These are phyloP conservation scores for Bovichtus diacanthus DNA, from an alignment of 2,797 vertebrate genomes.

Conservation along the genomic window DNA sequence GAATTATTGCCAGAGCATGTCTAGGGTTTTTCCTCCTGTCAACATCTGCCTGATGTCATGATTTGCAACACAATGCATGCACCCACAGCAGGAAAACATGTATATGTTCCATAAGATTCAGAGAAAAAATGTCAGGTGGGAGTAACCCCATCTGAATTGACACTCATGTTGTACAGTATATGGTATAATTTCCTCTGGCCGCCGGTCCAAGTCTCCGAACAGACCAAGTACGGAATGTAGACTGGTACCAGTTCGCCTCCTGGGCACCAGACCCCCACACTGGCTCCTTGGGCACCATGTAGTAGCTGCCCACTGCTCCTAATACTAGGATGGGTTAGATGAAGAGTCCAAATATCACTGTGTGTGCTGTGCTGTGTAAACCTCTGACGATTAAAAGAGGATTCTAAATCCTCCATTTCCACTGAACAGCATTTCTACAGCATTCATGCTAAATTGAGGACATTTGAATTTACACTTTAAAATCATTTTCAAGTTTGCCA, in stretches of 20 bases:
- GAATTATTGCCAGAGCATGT: slow-evolving; percentile 3
- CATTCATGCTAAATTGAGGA: background rate
- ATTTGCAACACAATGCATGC: background rate
- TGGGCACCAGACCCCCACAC: too few species aligned
- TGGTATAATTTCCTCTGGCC: background rate
- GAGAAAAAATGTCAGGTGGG: background rate
- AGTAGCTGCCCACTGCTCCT: too few species aligned
- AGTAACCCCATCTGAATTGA: background rate
- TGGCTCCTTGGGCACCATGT: too few species aligned
- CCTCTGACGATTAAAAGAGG: too few species aligned
- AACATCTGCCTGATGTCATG: slow-evolving; percentile 11
- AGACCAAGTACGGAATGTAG: too few species aligned
- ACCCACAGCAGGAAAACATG: slow-evolving; percentile 4
- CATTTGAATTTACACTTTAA: background rate
- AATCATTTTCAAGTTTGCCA: background rate
- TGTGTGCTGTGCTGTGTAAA: too few species aligned
- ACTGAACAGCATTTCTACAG: background rate
- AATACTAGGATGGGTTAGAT: too few species aligned
- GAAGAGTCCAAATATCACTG: too few species aligned
- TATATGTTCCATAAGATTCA: background rate
- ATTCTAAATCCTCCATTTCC: too few species aligned
- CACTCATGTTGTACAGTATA: background rate
- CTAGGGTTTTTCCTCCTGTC: background rate
- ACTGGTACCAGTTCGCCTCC: too few species aligned
- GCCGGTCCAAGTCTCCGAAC: too few species aligned